Evolutionary conservation across 2,113 vertebrate species (phyloP), one percentile per base, ranked within the genome.

Genomic region (Ptyas mucosa): DNA sequence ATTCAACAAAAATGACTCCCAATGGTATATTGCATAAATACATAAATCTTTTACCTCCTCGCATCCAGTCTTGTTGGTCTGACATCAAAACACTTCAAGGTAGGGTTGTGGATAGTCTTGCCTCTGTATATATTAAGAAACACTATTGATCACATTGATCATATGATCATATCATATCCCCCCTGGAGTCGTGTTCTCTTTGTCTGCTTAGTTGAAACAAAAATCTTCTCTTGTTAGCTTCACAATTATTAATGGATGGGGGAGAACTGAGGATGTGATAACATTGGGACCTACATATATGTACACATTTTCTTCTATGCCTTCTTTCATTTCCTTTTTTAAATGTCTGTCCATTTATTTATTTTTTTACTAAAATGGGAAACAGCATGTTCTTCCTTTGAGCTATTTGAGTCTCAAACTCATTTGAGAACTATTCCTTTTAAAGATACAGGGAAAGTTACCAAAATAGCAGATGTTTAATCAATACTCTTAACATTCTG

Each of bases 401-500:
- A 97, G 97, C 89, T 69, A 91, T 90, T 96, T 93, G 96, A 97
- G 89, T 92, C 93, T 97, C 95, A 91, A 94, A 94, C 92, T 94
- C 94, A 95, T 97, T 96, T 97, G 93, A 95, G 96, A 96, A 94
- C 94, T 89, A 26, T 95, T 96, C 94, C 81, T 97, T 97, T 96
- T 95, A 97, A 97, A 98, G 96, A 96, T 93, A 96, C 9, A 90
- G 88, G 93, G 96, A 96, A 97, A 95, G 94, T 91, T 96, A 96
- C 95, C 95, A 96, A 97, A 97, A 96, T 95, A 96, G 95, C 96
- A 97, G 96, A 95, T 97, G 96, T 97, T 97, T 97, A 96, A 95
- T 97, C 96, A 97, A 96, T 96, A 97, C 93, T 95, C 93, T 96
- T 94, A 96, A 94, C 93, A 96, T 91, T 96, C 96, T 97, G 96